Evolutionary conservation across 1,140 invertebrate genomes (phyloP), one percentile per base, ranked within the genome.

Genomic region (Halesus radiatus): DNA sequence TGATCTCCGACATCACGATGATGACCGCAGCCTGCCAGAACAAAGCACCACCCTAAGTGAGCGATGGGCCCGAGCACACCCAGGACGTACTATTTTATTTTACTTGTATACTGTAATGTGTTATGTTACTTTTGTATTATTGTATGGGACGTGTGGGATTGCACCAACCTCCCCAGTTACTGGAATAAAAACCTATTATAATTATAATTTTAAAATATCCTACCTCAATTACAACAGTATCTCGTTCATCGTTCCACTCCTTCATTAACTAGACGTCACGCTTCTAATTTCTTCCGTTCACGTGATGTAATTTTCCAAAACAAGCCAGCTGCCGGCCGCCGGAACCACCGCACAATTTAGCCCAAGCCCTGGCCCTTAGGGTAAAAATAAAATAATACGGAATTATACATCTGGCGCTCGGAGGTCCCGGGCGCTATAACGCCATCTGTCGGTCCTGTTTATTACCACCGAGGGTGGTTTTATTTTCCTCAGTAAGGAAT

Each of bases 381-480:
- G 23, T 15, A 18, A 15, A 18, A 72, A 72, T 72, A 72, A 72
- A 72, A 72, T 72, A 72, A 72, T 72, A 23, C 37, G 52, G 37
- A 72, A 52, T 72, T 72, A 72, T 53, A 52, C 68, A 72, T 37
- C 68, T 72, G 68, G 32, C 16, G 18, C 45, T 23, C 52, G 32
- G 37, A 68, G 64, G 64, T 16, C 20, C n/a, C 22, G 45, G 32
- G 68, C 68, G n/a, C 37, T 22, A 16, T 45, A 50, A 10, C 52
- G 18, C 32, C 68, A 72, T 72, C 68, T 72, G 68, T 18, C 45
- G 68, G 68, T 15, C 37, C 68, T 52, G 68, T 53, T 72, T 72
- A 72, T 72, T 52, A 26, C 68, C 68, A n/a, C 5, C 7, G 37
- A 22, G 60, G 23, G 23, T 29, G 8, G 60, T 64, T 64, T 64